Evolutionary conservation across 1,140 invertebrate genomes (phyloP).

Genomic region (Caenorhabditis brenneri): DNA sequence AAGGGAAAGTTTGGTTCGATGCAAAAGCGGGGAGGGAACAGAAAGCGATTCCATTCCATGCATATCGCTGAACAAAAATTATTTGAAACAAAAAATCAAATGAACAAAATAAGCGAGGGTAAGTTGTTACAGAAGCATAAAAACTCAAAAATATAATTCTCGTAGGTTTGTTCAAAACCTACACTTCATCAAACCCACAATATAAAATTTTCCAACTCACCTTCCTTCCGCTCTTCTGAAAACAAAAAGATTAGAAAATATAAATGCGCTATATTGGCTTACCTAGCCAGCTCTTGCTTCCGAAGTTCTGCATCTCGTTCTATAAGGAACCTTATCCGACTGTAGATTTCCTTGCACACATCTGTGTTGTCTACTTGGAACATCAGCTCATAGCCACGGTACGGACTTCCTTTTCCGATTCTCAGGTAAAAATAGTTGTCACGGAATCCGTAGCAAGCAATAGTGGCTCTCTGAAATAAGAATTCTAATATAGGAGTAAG

Average conservation of each 20-base stretch:
- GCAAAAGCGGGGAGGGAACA: slow-evolving; percentile 32
- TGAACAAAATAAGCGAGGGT: not conserved
- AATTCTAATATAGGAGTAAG: no score
- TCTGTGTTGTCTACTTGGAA: not conserved
- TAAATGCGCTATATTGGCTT: not conserved
- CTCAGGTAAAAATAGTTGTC: not conserved
- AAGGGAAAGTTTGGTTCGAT: not conserved
- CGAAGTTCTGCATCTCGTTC: not conserved
- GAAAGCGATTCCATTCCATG: slow-evolving; percentile 25
- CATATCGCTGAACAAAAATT: not conserved
- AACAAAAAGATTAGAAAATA: not conserved
- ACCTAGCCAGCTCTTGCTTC: not conserved
- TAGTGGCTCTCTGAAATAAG: not conserved
- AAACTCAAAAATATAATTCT: not conserved
- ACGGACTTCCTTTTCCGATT: slow-evolving; percentile 17
- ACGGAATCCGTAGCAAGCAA: slow-evolving; percentile 16
- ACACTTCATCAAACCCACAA: no score
- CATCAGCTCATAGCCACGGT: not conserved
- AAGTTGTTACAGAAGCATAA: no score
- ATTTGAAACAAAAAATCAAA: not conserved
- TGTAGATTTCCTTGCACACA: slow-evolving; percentile 13
- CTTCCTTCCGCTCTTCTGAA: slow-evolving; percentile 11
- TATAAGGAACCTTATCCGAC: not conserved
- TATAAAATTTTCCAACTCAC: not conserved
- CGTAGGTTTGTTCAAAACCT: not conserved